Conservation (phyloP, 1,140 invertebrate species). For the Lepidostoma basale region DNA sequence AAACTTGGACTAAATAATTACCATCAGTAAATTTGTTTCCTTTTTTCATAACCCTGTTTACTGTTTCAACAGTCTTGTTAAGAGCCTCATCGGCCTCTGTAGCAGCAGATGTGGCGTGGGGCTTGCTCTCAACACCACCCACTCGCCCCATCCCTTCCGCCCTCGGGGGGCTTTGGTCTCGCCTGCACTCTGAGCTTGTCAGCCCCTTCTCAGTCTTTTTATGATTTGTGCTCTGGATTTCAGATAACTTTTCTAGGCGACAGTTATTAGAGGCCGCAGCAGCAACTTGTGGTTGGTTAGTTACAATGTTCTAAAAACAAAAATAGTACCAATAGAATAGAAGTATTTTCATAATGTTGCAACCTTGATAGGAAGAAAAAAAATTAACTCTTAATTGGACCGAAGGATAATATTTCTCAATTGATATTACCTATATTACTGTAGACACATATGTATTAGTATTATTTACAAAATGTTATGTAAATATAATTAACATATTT, state of each 20-base stretch:
- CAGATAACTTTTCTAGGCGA: background rate
- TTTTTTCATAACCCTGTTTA: slow-evolving; percentile 50
- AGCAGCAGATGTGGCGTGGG: slow-evolving; percentile 4
- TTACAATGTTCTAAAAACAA: slow-evolving; percentile 25
- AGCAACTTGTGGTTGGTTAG: slow-evolving; percentile 24
- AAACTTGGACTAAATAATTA: slow-evolving; percentile 14
- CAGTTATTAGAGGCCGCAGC: background rate
- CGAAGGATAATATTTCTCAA: no score
- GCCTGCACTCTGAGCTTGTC: background rate
- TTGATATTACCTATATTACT: no score
- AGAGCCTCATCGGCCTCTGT: slow-evolving; percentile 49
- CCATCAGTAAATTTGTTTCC: slow-evolving; percentile 77
- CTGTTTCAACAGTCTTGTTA: slow-evolving; percentile 51
- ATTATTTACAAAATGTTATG: no score
- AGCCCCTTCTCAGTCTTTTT: background rate
- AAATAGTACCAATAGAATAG: no score
- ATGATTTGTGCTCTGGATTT: background rate
- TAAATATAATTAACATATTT: no score
- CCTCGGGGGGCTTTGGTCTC: no score
- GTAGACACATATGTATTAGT: no score
- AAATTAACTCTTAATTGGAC: no score
- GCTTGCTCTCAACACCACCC: no score
- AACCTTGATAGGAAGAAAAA: no score
- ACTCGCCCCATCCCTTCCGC: no score
- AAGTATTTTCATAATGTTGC: no score